phyloP scores from a whole-genome alignment of 2,113 vertebrate species.

The Rhinopomastus cyanomelas region DNA sequence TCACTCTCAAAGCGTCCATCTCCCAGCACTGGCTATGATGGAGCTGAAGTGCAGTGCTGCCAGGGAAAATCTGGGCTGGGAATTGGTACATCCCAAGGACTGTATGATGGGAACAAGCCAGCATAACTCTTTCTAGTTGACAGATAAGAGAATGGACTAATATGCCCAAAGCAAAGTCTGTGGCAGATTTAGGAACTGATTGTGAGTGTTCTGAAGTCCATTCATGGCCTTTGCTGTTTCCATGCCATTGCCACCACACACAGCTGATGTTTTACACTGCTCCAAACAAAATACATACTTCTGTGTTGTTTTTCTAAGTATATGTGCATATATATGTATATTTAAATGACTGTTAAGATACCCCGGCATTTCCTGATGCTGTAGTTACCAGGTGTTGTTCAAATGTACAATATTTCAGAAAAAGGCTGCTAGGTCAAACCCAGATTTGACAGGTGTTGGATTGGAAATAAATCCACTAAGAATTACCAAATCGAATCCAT shows the following conservation, averaged over 20 bases:
- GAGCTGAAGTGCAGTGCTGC: not conserved
- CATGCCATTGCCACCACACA: not conserved
- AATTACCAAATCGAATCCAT: not conserved
- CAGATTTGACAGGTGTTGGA: not conserved
- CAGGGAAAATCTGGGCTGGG: not conserved
- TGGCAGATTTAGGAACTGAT: conserved; percentile 16
- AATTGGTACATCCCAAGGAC: not conserved
- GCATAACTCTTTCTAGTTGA: not conserved
- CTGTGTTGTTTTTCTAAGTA: not conserved
- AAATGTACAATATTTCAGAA: not conserved
- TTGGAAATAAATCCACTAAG: not conserved
- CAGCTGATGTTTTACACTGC: not conserved
- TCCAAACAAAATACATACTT: not conserved
- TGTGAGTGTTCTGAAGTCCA: not conserved
- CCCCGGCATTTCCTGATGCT: not conserved
- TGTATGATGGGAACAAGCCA: not conserved
- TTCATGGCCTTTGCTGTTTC: not conserved
- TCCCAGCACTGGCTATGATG: not conserved
- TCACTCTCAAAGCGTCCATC: not conserved
- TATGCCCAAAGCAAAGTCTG: conserved; percentile 21
- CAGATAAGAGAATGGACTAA: conserved; percentile 13
- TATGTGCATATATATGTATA: fast-evolving
- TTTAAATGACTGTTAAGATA: not conserved
- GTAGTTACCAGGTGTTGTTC: not conserved
- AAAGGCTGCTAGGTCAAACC: not conserved